Conservation (phyloP, 2,113 vertebrate species). For the Platichthys flesus region DNA sequence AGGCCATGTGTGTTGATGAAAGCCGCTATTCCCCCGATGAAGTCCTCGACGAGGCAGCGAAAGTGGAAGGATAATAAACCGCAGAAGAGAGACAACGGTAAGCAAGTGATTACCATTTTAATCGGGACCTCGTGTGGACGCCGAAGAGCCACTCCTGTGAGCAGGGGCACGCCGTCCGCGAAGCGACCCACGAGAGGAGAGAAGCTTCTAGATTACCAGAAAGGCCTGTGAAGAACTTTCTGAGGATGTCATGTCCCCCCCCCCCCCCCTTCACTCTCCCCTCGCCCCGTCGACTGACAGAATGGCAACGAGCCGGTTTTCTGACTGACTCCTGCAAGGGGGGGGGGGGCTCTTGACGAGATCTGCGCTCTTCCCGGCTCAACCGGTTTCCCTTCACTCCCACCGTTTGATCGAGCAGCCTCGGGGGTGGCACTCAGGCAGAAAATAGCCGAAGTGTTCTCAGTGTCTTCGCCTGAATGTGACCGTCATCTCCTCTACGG, state of each 20-base stretch:
- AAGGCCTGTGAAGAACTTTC: conserved; percentile 33
- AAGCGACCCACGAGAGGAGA: not conserved
- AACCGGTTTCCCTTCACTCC: not conserved
- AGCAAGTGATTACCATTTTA: conserved; percentile 17
- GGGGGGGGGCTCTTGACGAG: conserved; percentile 11
- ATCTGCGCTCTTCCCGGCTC: conserved; percentile 10
- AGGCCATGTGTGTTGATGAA: conserved; percentile 11
- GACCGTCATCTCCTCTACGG: not conserved
- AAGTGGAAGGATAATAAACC: not conserved
- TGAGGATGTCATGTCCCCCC: conserved; percentile 10
- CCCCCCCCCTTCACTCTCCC: not conserved
- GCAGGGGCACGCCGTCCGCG: not conserved
- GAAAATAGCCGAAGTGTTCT: conserved; percentile 19
- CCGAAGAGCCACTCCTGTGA: not conserved
- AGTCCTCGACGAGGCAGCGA: not conserved
- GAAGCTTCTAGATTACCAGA: conserved; percentile 26
- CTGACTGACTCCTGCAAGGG: conserved; percentile 14
- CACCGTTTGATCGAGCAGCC: conserved; percentile 8
- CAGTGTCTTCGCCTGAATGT: not conserved
- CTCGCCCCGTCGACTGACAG: not conserved
- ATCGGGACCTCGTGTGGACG: not conserved
- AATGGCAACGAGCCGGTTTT: not conserved
- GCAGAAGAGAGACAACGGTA: not conserved
- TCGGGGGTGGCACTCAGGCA: not conserved
- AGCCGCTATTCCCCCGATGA: conserved; percentile 2